Evolutionary conservation across 2,797 vertebrate species (phyloP), one percentile per base, ranked within the genome.

Genomic region (Enteromius treurensis): DNA sequence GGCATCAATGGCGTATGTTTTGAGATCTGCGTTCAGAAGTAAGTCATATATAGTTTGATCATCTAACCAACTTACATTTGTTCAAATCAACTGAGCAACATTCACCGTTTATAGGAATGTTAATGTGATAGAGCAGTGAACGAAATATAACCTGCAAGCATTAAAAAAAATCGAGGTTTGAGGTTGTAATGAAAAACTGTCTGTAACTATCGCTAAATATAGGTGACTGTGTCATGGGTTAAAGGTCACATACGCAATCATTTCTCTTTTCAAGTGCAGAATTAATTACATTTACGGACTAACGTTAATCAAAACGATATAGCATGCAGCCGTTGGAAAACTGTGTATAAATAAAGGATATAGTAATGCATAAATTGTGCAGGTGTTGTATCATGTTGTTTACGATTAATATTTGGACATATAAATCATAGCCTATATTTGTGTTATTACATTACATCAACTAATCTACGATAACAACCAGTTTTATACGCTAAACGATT

Each of bases 11-110:
- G 49, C 81, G 0, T 14, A 21, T 9, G n/a, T 19, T 0, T 70
- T 77, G 17, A 77, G 64, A 4, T 42, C 81, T 58, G 64, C 81
- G 1, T 60, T 83, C 17, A 69, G 37, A 83, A 83, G 81, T 83
- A 83, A 77, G 81, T 83, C 5, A 40, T 32, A 1, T n/a, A 21
- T 26, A 26, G 29, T 79, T 79, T 55, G 9, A 77, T 47, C 13
- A 49, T 29, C 13, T 53, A 3, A 15, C 42, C 4, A 34, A 34
- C 3, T 34, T 51, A 29, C 11, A n/a, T 73, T 47, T 62, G 3
- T 2, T 79, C 8, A 42, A 42, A 58, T 34, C 29, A 14, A 1
- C 13, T 29, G 2, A 21, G 15, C 5, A 19, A 42, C 5, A 69
- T 55, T 69, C 2, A 15, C 5, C 3, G 3, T 73, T n/a, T 73